phyloP scores from a whole-genome alignment of 2,888 invertebrate genomes.

The Rhorus exstirpatorius region DNA sequence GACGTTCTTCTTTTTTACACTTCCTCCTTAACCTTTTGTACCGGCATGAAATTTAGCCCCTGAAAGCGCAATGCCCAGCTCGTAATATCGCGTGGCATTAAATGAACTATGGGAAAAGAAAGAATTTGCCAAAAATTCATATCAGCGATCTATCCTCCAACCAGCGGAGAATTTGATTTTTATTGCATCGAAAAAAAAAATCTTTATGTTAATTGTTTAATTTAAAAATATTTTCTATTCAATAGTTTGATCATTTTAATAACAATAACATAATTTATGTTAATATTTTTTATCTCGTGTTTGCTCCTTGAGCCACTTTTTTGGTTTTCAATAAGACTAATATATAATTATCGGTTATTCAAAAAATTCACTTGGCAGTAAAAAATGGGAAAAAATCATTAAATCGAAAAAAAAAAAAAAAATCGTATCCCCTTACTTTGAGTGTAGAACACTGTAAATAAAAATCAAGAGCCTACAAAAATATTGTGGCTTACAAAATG shows the following conservation, averaged over 20 bases:
- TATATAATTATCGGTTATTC: too few species aligned
- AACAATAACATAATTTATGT: too few species aligned
- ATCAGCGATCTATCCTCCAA: not conserved
- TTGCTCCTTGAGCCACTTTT: too few species aligned
- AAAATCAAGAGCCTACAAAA: too few species aligned
- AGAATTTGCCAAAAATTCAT: not conserved
- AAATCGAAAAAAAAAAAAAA: too few species aligned
- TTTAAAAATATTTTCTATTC: not conserved
- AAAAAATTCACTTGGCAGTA: too few species aligned
- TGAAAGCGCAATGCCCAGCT: conserved; percentile 4
- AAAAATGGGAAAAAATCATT: too few species aligned
- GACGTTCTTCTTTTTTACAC: conserved; percentile 24
- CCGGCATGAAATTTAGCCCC: conserved; percentile 48
- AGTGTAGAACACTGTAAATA: too few species aligned
- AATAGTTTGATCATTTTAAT: not conserved
- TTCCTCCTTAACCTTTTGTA: conserved; percentile 1
- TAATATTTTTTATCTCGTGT: too few species aligned
- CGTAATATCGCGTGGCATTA: conserved; percentile 16
- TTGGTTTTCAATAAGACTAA: too few species aligned
- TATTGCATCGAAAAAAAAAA: not conserved
- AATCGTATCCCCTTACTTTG: too few species aligned
- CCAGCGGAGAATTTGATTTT: not conserved
- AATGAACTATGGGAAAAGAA: conserved; percentile 18
- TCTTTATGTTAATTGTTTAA: not conserved
- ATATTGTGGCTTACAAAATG: too few species aligned